phyloP scores from a whole-genome alignment of 1,140 invertebrate genomes.

The Drosophila ohnishii region DNA sequence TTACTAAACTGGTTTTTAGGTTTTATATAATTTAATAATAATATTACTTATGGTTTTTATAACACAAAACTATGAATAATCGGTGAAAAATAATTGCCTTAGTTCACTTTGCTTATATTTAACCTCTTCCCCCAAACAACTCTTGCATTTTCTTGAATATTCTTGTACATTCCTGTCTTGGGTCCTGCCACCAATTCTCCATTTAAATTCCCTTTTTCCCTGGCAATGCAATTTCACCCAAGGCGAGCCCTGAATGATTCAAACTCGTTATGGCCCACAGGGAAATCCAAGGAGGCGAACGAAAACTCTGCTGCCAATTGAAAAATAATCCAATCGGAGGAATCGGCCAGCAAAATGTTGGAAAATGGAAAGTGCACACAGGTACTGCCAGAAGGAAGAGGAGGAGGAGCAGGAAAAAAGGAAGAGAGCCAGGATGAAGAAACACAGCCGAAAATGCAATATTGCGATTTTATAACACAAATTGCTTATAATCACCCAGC shows the following conservation, averaged over 20 bases:
- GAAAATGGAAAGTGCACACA: constrained; percentile 41
- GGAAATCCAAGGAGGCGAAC: constrained; percentile 54
- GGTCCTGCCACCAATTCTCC: background rate
- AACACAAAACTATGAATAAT: no score
- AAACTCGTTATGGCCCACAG: constrained; percentile 20
- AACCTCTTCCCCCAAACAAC: no score
- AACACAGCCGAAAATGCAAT: constrained; percentile 67
- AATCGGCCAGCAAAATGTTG: constrained; percentile 44
- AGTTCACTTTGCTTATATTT: no score
- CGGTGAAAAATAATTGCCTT: no score
- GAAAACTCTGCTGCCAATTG: constrained; percentile 73
- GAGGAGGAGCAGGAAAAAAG: no score
- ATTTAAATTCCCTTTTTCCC: background rate
- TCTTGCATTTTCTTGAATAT: background rate
- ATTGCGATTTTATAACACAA: constrained; percentile 80
- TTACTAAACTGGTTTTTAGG: no score
- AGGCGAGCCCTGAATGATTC: constrained; percentile 21
- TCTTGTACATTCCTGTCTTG: background rate
- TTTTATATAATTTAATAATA: no score
- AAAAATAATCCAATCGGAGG: constrained; percentile 71
- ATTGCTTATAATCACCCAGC: constrained; percentile 75
- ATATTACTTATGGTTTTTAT: no score
- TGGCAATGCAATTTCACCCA: constrained; percentile 9
- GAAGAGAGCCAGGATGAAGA: background rate
- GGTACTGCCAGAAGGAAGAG: no score